Percentiles rank a stretch among this genome's conserved stretches.
Evolutionary conservation across 2,797 vertebrate species (phyloP).

Genomic region (Chloroceryle inda): DNA sequence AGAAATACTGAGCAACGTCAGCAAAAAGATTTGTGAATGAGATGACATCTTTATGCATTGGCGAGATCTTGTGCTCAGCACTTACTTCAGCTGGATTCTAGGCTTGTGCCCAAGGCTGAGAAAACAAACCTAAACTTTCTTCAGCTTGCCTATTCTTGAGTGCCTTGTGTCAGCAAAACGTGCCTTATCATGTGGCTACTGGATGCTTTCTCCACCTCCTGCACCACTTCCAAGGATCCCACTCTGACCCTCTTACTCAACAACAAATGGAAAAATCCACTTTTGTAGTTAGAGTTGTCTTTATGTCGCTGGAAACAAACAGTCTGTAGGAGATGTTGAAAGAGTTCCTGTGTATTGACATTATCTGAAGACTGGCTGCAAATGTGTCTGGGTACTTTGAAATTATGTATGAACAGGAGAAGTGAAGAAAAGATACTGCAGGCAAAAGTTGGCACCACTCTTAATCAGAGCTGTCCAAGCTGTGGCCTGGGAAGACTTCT

Average conservation of each 20-base stretch:
- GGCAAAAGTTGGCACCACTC: neutral
- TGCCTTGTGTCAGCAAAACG: conserved; percentile 46
- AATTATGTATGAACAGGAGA: neutral
- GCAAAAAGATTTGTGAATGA: conserved; percentile 30
- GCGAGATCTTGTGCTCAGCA: neutral
- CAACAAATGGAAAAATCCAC: neutral
- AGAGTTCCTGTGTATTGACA: neutral
- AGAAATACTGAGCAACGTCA: conserved; percentile 16
- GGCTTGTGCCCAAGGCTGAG: conserved; percentile 52
- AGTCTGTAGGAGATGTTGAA: neutral
- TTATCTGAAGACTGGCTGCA: neutral
- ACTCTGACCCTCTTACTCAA: neutral
- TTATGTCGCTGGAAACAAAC: neutral
- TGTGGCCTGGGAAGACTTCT: neutral
- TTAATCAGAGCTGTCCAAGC: neutral
- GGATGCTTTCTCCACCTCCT: conserved; percentile 24
- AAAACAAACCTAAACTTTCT: conserved; percentile 61
- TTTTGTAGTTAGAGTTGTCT: neutral
- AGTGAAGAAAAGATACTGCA: neutral
- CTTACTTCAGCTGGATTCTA: conserved; percentile 59
- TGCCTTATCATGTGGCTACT: conserved; percentile 17
- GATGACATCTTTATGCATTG: conserved; percentile 31
- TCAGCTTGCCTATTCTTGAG: conserved; percentile 34
- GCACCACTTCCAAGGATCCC: conserved; percentile 18
- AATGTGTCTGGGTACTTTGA: neutral